Conservation (phyloP, 2,113 vertebrate genomes). For the Pedetes capensis region DNA sequence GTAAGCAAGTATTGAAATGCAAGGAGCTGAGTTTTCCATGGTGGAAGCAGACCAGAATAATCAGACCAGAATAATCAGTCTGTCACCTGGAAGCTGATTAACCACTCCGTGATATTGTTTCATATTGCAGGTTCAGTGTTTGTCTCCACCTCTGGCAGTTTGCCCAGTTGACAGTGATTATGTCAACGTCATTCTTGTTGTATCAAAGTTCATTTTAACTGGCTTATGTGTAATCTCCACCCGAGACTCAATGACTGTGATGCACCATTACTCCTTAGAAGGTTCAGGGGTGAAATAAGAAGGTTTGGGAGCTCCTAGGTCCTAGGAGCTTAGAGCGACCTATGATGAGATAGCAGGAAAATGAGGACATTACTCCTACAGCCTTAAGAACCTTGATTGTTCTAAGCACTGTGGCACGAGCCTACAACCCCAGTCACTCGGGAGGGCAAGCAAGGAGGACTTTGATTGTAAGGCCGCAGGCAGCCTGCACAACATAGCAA, state of each 20-base stretch:
- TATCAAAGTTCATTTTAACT: not conserved
- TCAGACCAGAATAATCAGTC: too few relatives aligned
- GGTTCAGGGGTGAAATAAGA: not conserved
- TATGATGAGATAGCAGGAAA: too few relatives aligned
- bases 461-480: too few relatives aligned
- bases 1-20: not conserved
- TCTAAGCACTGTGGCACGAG: too few relatives aligned
- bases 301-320: too few relatives aligned
- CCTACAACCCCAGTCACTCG: too few relatives aligned
- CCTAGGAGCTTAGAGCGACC: too few relatives aligned
- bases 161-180: not conserved
- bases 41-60: not conserved
- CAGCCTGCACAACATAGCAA: too few relatives aligned
- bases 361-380: not conserved
- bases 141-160: not conserved
- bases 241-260: not conserved
- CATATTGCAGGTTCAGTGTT: not conserved
- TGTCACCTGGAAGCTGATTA: not conserved
- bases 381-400: too few relatives aligned
- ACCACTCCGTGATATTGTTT: not conserved
- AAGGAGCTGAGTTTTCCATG: not conserved
- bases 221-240: not conserved
- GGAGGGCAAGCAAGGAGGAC: too few relatives aligned
- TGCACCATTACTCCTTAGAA: not conserved
- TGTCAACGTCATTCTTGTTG: not conserved